phyloP scores from a whole-genome alignment of 2,797 vertebrate genomes.

The Gouania willdenowi region DNA sequence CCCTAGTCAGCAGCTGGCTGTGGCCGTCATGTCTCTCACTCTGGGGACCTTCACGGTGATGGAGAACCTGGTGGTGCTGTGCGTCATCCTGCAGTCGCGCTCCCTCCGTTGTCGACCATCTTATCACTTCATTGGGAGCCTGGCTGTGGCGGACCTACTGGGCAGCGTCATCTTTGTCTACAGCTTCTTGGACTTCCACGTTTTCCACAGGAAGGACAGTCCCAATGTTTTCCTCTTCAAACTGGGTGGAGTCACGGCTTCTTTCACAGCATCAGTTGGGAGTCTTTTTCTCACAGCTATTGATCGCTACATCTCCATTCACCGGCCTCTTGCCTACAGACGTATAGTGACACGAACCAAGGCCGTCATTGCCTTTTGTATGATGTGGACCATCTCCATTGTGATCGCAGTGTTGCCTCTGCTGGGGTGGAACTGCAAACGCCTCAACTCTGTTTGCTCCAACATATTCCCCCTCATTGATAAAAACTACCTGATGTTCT shows the following conservation, averaged over 20 bases:
- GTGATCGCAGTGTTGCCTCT: constrained; percentile 94
- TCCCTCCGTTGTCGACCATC: constrained; percentile 94
- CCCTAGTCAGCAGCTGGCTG: constrained; percentile 94
- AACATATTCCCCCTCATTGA: constrained; percentile 98
- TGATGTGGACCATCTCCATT: constrained; percentile 99
- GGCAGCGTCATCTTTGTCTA: constrained; percentile 99
- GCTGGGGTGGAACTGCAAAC: constrained; percentile 99
- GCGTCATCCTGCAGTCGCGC: constrained; percentile 94
- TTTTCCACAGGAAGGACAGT: constrained; percentile 96
- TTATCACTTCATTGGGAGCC: constrained; percentile 97
- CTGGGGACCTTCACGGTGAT: constrained; percentile 97
- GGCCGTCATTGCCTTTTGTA: constrained; percentile 95
- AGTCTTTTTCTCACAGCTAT: constrained; percentile 99
- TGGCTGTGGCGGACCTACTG: constrained; percentile 95
- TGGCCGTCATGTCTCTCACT: constrained; percentile 91
- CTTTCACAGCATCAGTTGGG: constrained; percentile 95
- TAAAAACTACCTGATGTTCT: constrained; percentile 97
- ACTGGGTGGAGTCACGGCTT: constrained; percentile 95
- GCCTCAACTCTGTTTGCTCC: constrained; percentile 91
- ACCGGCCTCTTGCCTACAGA: constrained; percentile 93
- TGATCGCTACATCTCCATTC: constrained; percentile 98
- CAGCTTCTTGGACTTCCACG: constrained; percentile 98
- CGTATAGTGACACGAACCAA: constrained; percentile 97
- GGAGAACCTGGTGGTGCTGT: constrained; percentile 95
- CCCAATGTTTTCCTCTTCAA: constrained; percentile 97